Evolutionary conservation across 2,113 vertebrate species (phyloP).

Genomic region (Clinocottus analis): DNA sequence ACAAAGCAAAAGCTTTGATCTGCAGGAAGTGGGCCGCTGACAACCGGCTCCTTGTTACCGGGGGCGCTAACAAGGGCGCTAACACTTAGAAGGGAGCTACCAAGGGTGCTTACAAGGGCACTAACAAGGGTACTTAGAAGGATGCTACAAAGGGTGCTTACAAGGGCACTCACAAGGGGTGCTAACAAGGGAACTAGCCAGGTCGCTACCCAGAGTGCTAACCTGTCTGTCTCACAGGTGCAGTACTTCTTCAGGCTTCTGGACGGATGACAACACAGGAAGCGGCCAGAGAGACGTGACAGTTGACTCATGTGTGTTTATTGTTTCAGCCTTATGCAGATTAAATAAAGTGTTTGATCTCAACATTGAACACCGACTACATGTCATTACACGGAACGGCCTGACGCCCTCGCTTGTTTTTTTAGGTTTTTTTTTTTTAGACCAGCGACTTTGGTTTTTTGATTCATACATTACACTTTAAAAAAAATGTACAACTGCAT

Average conservation of each 20-base stretch:
- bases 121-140: too few species aligned
- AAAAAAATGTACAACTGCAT: slow-evolving; percentile 99
- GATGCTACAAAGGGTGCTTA: too few species aligned
- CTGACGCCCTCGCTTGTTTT: slow-evolving; percentile 85
- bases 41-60: slow-evolving; percentile 80
- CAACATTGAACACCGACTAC: slow-evolving; percentile 89
- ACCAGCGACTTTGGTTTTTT: slow-evolving; percentile 99
- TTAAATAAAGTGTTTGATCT: slow-evolving; percentile 95
- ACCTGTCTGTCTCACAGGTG: slow-evolving; percentile 85
- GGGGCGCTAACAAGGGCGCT: too few species aligned
- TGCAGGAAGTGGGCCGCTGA: slow-evolving; percentile 52
- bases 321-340: slow-evolving; percentile 95
- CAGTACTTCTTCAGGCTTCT: slow-evolving; percentile 98
- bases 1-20: slow-evolving; percentile 80
- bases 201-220: too few species aligned
- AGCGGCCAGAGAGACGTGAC: slow-evolving; percentile 55
- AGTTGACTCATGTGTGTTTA: slow-evolving; percentile 79
- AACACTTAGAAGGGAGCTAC: too few species aligned
- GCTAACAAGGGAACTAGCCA: too few species aligned
- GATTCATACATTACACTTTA: slow-evolving; percentile 97
- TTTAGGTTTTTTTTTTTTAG: slow-evolving; percentile 73
- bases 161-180: too few species aligned
- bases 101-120: too few species aligned
- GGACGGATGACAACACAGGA: slow-evolving; percentile 74
- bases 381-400: slow-evolving; percentile 94